Percentiles rank a stretch among this genome's conserved stretches.
These are phyloP conservation scores for Vanessa tameamea DNA, from an alignment of 1,140 invertebrate genomes.

Conservation along the genomic window DNA sequence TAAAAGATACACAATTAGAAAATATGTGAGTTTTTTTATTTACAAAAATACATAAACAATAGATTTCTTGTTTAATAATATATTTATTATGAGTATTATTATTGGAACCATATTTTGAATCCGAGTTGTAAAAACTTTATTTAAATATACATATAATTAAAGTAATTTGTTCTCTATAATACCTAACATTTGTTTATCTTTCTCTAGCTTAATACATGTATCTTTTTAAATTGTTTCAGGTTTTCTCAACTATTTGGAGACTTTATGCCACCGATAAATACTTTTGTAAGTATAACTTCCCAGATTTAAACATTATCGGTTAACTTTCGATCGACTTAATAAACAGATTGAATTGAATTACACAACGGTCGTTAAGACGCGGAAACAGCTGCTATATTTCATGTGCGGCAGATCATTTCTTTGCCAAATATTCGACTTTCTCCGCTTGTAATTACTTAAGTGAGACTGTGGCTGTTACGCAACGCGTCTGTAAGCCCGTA, in stretches of 20 bases:
- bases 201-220: background rate
- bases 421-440: slow-evolving; percentile 69
- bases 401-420: slow-evolving; percentile 59
- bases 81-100: too few relatives aligned
- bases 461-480: slow-evolving; percentile 46
- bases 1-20: too few relatives aligned
- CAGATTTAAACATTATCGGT: background rate
- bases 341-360: slow-evolving; percentile 38
- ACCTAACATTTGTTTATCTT: background rate
- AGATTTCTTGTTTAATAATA: too few relatives aligned
- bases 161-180: background rate
- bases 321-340: slow-evolving; percentile 3
- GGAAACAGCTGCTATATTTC: slow-evolving; percentile 54
- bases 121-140: too few relatives aligned
- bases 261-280: slow-evolving; percentile 69
- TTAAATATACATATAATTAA: too few relatives aligned
- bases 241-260: slow-evolving; percentile 54
- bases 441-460: slow-evolving; percentile 62
- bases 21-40: too few relatives aligned
- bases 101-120: too few relatives aligned
- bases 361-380: slow-evolving; percentile 54
- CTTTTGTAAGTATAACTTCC: slow-evolving; percentile 55
- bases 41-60: too few relatives aligned
- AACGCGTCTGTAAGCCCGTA: slow-evolving; percentile 56
- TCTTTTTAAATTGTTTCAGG: slow-evolving; percentile 57